Conservation (phyloP, 2,113 vertebrate genomes). For the Podarcis cretensis region DNA sequence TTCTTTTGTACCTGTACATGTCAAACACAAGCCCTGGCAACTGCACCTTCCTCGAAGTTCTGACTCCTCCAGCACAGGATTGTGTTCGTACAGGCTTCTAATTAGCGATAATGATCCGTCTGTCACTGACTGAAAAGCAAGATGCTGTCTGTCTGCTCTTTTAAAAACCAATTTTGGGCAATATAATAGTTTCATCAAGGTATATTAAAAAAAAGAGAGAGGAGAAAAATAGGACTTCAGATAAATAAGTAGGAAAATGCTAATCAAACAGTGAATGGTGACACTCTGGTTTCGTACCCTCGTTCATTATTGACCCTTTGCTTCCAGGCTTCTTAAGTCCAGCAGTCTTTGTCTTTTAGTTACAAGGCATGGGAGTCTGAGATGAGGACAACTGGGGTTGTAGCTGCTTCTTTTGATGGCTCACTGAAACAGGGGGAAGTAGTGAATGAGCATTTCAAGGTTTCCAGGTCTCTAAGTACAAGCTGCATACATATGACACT, state of each 20-base stretch:
- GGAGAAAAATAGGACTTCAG: not conserved
- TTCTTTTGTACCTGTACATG: conserved; percentile 41
- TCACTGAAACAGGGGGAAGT: not conserved
- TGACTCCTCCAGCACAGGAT: conserved; percentile 11
- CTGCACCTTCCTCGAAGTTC: conserved; percentile 43
- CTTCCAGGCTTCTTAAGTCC: too few relatives aligned
- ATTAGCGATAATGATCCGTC: conserved; percentile 7
- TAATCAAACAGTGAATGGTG: not conserved
- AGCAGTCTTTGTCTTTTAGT: not conserved
- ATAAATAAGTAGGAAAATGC: not conserved
- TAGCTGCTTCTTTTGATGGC: not conserved
- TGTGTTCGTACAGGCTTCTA: conserved; percentile 31
- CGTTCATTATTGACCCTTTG: not conserved
- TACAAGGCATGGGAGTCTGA: not conserved
- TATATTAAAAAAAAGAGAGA: too few relatives aligned
- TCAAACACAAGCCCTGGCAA: conserved; percentile 45
- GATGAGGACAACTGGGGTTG: not conserved
- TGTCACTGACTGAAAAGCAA: not conserved
- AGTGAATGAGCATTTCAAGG: too few relatives aligned
- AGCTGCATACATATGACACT: too few relatives aligned
- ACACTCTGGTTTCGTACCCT: not conserved
- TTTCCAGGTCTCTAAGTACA: not conserved
- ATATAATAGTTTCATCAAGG: not conserved
- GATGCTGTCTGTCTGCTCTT: conserved; percentile 12
- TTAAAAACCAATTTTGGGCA: conserved; percentile 14